Conservation (phyloP, 2,797 vertebrate genomes). For the Trematocara caparti region DNA sequence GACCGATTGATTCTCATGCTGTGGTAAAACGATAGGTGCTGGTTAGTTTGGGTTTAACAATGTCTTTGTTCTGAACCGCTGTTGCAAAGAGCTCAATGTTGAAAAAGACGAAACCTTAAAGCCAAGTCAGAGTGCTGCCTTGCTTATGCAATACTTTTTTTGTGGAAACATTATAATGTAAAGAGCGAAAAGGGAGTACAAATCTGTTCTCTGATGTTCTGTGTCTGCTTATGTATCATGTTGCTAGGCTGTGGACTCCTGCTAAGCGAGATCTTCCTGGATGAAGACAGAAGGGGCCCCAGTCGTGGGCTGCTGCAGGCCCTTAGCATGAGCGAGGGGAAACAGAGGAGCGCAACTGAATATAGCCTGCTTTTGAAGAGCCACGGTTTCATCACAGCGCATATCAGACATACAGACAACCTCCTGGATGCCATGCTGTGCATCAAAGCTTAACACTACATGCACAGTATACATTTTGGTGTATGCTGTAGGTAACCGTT, state of each 20-base stretch:
- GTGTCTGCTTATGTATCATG: neutral
- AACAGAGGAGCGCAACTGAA: conserved; percentile 75
- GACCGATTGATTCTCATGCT: neutral
- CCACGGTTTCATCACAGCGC: conserved; percentile 74
- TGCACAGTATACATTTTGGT: neutral
- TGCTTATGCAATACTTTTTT: neutral
- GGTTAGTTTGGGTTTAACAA: neutral
- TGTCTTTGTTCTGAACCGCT: neutral
- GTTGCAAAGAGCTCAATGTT: neutral
- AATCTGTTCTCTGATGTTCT: neutral
- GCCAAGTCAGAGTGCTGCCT: neutral
- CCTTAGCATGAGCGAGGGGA: conserved; percentile 80
- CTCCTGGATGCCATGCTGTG: conserved; percentile 80
- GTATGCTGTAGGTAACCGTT: neutral
- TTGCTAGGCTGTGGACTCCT: conserved; percentile 79
- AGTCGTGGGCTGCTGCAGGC: conserved; percentile 77
- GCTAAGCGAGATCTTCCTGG: conserved; percentile 81
- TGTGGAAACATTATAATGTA: neutral
- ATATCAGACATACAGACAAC: conserved; percentile 69
- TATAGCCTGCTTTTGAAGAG: conserved; percentile 75
- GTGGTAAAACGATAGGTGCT: neutral
- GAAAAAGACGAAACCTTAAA: neutral
- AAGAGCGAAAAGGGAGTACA: neutral
- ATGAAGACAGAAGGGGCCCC: conserved; percentile 71
- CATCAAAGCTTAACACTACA: conserved; percentile 60